Evolutionary conservation across 2,113 vertebrate genomes (phyloP), one percentile per base, ranked within the genome.

Genomic region (Steatornis caripensis): DNA sequence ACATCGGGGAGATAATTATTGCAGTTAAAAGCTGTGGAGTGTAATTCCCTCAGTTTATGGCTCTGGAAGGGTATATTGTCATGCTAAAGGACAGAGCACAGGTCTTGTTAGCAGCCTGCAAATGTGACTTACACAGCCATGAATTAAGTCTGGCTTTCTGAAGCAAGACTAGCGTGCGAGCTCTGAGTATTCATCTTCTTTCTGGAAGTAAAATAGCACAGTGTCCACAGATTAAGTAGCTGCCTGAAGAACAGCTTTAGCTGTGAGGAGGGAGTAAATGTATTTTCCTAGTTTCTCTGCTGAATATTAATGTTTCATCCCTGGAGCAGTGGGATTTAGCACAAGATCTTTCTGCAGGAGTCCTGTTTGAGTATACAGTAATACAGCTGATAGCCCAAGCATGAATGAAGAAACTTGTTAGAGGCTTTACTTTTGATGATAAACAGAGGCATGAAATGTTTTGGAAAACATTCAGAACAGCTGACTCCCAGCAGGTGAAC

Each of bases 241-340:
- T 92, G 90, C 93, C 94, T 87, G 80, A 75, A 92, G 95, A 95
- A 36, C 57, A 81, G 83, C 70, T 84, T 93, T 60, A 84, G 92
- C 89, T 96, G 86, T 53, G 92, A 95, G 92, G 26, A 18, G 79
- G 64, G 71, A 96, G 86, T 89, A 62, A 95, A 95, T 94, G 90
- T 92, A 41, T 90, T 96, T 94, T 92, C 57, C 60, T 48, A 3
- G 30, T 49, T 60, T 37, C 76, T 68, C 88, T 29, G 30, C 55
- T 93, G 95, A 95, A 94, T 94, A 80, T 93, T 92, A 92, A 96
- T 89, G 88, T 43, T 45, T 75, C 46, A 9, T 54, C 55, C 85
- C 88, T 19, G 55, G 55, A 86, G 92, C 51, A 17, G 79, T 46
- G 71, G 15, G 68, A 24, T 74, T 93, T 32, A 69, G 81, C 61